Evolutionary conservation across 2,888 invertebrate genomes (phyloP).

Genomic region (Scrobipalpa costella): DNA sequence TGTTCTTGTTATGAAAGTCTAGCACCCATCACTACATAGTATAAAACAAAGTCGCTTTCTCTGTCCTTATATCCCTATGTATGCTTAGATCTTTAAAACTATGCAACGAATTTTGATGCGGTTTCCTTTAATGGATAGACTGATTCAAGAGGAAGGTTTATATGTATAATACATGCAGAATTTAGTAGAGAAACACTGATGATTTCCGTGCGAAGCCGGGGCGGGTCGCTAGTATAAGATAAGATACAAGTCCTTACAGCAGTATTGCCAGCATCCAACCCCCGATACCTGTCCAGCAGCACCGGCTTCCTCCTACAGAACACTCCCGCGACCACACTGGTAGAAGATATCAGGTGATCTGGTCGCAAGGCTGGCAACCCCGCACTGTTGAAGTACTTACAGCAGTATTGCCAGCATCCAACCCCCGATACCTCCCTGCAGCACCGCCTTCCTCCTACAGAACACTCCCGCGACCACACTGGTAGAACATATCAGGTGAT

Average conservation of each 20-base stretch:
- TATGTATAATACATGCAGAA: too few species aligned
- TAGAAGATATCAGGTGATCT: constrained; percentile 91
- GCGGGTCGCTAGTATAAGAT: too few species aligned
- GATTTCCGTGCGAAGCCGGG: too few species aligned
- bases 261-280: constrained; percentile 84
- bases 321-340: constrained; percentile 90
- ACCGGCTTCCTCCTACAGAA: constrained; percentile 92
- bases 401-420: constrained; percentile 83
- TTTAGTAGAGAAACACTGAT: too few species aligned
- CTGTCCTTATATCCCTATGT: too few species aligned
- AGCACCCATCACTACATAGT: too few species aligned
- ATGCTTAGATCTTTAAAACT: too few species aligned
- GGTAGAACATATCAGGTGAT: constrained; percentile 91
- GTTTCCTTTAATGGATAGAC: too few species aligned
- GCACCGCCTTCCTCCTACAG: constrained; percentile 89
- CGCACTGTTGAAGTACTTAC: constrained; percentile 73
- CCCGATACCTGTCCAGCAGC: constrained; percentile 86
- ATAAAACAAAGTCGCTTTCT: too few species aligned
- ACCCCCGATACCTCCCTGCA: constrained; percentile 88
- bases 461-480: constrained; percentile 91
- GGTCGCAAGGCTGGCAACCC: constrained; percentile 91
- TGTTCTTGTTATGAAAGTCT: too few species aligned
- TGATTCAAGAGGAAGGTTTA: too few species aligned
- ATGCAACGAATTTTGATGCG: too few species aligned
- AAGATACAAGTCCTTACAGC: constrained; percentile 73